Evolutionary conservation across 2,113 vertebrate genomes (phyloP).

Genomic region (Galeopterus variegatus): DNA sequence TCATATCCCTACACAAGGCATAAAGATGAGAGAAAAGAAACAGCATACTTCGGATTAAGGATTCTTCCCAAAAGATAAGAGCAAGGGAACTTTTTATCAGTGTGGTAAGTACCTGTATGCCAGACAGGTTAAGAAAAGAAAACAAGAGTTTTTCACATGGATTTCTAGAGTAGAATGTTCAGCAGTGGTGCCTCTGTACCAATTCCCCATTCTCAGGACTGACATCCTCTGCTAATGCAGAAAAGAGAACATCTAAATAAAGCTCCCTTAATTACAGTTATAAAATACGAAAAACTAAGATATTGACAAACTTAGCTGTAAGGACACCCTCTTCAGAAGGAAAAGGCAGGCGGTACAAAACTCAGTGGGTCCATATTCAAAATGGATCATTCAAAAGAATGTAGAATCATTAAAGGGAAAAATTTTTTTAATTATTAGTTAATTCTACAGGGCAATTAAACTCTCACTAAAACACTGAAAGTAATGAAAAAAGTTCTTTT

Average conservation of each 20-base stretch:
- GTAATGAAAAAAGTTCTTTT: slow-evolving; percentile 9
- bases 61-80: not conserved
- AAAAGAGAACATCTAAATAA: not conserved
- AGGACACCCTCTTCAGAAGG: not conserved
- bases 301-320: not conserved
- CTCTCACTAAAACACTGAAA: not conserved
- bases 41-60: not conserved
- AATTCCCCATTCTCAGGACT: not conserved
- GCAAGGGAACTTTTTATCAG: not conserved
- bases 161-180: not conserved
- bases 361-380: not conserved
- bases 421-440: not conserved
- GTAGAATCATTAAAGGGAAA: not conserved
- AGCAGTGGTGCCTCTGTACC: not conserved
- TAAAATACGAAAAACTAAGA: not conserved
- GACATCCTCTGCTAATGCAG: not conserved
- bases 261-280: not conserved
- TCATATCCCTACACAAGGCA: not conserved
- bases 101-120: not conserved
- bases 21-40: not conserved
- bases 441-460: not conserved
- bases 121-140: not conserved
- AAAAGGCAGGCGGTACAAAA: not conserved
- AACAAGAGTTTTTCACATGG: not conserved
- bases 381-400: not conserved